phyloP scores from a whole-genome alignment of 2,888 invertebrate species.

The Meteorus cinctellus region DNA sequence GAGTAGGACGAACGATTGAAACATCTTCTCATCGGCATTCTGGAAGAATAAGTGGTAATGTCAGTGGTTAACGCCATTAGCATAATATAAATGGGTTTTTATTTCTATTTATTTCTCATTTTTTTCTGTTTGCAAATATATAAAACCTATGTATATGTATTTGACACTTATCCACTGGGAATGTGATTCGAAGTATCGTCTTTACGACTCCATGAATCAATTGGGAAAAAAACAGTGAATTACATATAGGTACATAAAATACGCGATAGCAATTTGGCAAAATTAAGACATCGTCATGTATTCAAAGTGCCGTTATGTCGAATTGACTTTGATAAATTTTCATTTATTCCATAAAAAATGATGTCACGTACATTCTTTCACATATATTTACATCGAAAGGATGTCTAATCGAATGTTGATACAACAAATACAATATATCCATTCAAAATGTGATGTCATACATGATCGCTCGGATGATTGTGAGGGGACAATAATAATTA shows the following conservation, averaged over 20 bases:
- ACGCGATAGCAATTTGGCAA: not conserved
- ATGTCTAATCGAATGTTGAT: not conserved
- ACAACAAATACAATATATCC: not conserved
- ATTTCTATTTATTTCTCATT: not conserved
- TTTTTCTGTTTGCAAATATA: not conserved
- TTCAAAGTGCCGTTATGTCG: not conserved
- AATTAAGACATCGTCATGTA: slow-evolving; percentile 4
- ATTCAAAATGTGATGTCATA: not conserved
- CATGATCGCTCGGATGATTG: not conserved
- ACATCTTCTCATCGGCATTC: slow-evolving; percentile 72
- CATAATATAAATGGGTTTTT: slow-evolving; percentile 25
- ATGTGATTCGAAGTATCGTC: not conserved
- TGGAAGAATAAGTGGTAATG: slow-evolving; percentile 55
- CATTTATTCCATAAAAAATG: not conserved
- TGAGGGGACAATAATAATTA: not conserved
- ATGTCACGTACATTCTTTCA: too few species aligned
- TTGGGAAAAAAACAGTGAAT: not conserved
- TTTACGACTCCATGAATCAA: slow-evolving; percentile 31
- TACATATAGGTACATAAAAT: not conserved
- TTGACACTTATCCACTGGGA: slow-evolving; percentile 20
- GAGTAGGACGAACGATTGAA: slow-evolving; percentile 65
- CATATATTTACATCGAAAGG: not conserved
- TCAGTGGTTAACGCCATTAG: not conserved
- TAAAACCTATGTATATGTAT: not conserved
- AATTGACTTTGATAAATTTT: slow-evolving; percentile 12